Evolutionary conservation across 2,113 vertebrate genomes (phyloP).

Genomic region (Ifrita kowaldi): DNA sequence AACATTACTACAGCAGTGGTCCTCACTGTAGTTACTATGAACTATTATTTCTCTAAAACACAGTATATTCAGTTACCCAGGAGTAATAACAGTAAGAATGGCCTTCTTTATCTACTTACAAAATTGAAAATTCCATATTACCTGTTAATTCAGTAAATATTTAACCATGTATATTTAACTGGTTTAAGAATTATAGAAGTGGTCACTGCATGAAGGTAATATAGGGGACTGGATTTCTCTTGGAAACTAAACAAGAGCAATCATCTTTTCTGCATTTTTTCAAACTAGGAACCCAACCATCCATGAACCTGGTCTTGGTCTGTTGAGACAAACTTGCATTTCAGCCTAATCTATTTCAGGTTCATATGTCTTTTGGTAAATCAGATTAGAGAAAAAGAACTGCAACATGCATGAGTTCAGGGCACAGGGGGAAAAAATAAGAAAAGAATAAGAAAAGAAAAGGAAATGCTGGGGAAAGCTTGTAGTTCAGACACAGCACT

Average conservation of each 20-base stretch:
- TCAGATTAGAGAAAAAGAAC: background rate
- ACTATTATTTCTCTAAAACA: background rate
- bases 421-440: background rate
- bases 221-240: background rate
- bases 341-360: background rate
- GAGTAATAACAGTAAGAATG: background rate
- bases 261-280: background rate
- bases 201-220: background rate
- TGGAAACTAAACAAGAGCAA: background rate
- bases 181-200: background rate
- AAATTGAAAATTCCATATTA: background rate
- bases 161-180: background rate
- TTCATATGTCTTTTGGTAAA: background rate
- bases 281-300: background rate
- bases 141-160: background rate
- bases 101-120: background rate
- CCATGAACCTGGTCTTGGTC: background rate
- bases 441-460: background rate
- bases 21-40: background rate
- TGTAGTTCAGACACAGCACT: background rate
- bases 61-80: background rate
- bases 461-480: background rate
- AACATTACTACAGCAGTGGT: background rate
- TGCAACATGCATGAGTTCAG: background rate
- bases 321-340: background rate